Evolutionary conservation across 2,113 vertebrate genomes (phyloP).

Genomic region (Ranitomeya variabilis): DNA sequence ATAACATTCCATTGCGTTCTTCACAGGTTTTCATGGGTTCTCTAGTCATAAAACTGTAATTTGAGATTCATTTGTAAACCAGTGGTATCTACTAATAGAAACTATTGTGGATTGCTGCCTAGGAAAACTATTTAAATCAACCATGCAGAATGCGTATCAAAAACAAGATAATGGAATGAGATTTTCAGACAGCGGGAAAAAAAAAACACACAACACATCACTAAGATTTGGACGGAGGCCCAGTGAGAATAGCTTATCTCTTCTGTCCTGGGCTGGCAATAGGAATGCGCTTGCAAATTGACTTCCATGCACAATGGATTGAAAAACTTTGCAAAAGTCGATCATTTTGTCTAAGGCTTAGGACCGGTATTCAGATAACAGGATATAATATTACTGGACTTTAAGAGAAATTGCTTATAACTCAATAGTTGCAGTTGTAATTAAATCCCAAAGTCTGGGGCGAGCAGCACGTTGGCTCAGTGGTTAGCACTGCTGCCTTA

Average conservation of each 20-base stretch:
- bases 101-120: slow-evolving; percentile 22
- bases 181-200: slow-evolving; percentile 26
- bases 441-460: neutral
- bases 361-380: neutral
- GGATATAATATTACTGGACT: neutral
- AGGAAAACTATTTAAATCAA: slow-evolving; percentile 40
- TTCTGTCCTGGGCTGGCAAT: slow-evolving; percentile 15
- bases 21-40: neutral
- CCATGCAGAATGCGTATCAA: slow-evolving; percentile 27
- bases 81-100: slow-evolving; percentile 28
- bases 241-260: slow-evolving; percentile 19
- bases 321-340: neutral
- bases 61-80: neutral
- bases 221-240: slow-evolving; percentile 31
- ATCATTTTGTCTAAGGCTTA: neutral
- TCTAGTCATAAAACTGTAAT: slow-evolving; percentile 12
- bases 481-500: too few species aligned
- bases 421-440: neutral
- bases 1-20: neutral
- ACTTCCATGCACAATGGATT: slow-evolving; percentile 17
- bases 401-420: neutral
- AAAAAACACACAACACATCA: neutral
- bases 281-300: neutral
- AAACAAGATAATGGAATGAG: slow-evolving; percentile 43
- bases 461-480: too few species aligned